A percentile compares a stretch with the other conserved stretches of the same genome.
phyloP scores from a whole-genome alignment of 2,113 vertebrate genomes.

The Morone saxatilis region DNA sequence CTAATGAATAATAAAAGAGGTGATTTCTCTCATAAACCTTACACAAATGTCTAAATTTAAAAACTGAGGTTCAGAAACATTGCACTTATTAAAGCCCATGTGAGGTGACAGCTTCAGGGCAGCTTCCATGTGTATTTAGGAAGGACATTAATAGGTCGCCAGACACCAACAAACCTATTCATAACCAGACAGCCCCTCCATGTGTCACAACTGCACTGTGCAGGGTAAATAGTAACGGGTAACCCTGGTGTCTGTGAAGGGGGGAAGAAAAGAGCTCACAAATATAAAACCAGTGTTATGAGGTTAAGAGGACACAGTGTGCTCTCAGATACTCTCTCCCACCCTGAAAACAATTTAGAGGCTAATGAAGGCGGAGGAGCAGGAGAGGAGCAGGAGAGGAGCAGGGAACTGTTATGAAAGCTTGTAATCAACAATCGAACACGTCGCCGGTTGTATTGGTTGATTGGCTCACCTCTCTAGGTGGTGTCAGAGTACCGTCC shows the following conservation, averaged over 20 bases:
- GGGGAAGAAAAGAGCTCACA: accelerated
- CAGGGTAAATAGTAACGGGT: not conserved
- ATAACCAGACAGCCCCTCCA: not conserved
- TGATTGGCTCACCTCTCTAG: constrained; percentile 89
- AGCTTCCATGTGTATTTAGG: not conserved
- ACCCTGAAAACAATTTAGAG: not conserved
- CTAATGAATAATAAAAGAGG: not conserved
- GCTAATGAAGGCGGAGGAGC: too few relatives aligned
- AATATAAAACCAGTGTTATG: not conserved
- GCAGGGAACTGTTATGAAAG: not conserved
- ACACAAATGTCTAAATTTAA: not conserved
- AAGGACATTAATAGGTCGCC: not conserved
- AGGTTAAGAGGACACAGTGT: not conserved
- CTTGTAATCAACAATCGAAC: not conserved
- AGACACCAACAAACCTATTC: not conserved
- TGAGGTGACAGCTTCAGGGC: not conserved
- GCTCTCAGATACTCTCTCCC: not conserved
- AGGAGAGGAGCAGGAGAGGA: not conserved
- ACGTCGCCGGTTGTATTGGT: too few relatives aligned
- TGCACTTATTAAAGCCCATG: not conserved
- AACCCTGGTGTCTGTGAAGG: not conserved
- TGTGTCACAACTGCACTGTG: not conserved
- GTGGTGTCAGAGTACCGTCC: constrained; percentile 93
- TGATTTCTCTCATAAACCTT: not conserved
- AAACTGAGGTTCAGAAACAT: not conserved